Evolutionary conservation across 2,797 vertebrate genomes (phyloP), one percentile per base, ranked within the genome.

Genomic region (Rhinogobio ventralis): DNA sequence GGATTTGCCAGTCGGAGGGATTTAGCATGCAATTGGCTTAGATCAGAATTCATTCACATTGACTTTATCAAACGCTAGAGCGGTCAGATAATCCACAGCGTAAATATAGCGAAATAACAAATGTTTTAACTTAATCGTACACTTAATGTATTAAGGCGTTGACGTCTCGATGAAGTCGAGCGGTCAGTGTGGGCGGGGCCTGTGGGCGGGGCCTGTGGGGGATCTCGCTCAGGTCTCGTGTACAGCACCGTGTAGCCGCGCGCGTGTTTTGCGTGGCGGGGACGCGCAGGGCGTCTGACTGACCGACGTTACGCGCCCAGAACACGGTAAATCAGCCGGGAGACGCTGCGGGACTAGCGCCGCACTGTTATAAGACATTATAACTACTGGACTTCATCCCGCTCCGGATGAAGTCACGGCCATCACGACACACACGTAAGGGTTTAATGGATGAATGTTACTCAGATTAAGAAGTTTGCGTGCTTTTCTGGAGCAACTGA

Each of bases 221-320:
- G 19, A 17, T 6, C n/a, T 6, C 19, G 17, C 11, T 25, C 0
- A 0, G 25, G 93, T 94, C 94, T 87, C 93, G 94, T 95, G 95
- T 89, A 87, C 80, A 2, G 90, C 83, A 92, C 91, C 92, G 94
- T 94, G 93, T 92, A 90, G 89, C 88, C 86, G 80, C 1, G 87
- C 83, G 84, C 89, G 86, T 83, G 80, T 57, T 73, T 53, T 62
- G 68, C 68, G 81, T 79, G 68, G 79, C 72, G 5, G 36, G 68
- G 15, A 49, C 49, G 36, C 42, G 0, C 51, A 4, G 46, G 36
- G 75, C 39, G 79, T 19, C 62, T 71, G 13, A n/a, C 51, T 71
- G 13, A n/a, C 11, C 10, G 39, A 64, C 60, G 14, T 1, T 0
- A 75, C 71, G 23, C 42, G 4, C 30, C 2, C 2, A 46, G 1